Evolutionary conservation across 2,113 vertebrate species (phyloP), one percentile per base, ranked within the genome.

Genomic region (Megalops atlanticus): DNA sequence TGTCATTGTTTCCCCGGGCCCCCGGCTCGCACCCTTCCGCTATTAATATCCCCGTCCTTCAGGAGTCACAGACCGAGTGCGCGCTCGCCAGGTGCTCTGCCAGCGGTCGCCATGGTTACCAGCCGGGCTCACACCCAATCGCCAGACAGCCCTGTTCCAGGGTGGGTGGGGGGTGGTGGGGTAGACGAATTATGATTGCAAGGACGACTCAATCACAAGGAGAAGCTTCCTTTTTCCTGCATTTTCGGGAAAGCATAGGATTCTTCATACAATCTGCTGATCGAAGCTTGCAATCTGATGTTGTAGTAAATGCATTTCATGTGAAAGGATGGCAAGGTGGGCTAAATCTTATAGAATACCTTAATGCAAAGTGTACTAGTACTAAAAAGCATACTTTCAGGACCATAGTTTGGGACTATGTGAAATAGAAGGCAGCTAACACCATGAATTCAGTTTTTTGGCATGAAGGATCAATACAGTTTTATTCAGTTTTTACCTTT

Each of bases 41-140:
- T 64, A 64, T 64, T 64, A 64, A 64, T 64, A 64, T 58, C 52
- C 2, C 58, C 27, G 58, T 64, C 58, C 58, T 64, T 64, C 58
- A 64, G 58, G 58, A 27, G 58, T 64, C 58, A 64, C 8, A n/a
- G 18, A 52, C 12, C n/a, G 58, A 64, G 58, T 2, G 58, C n/a
- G 24, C 58, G 58, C 31, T 31, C 58, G 58, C 58, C 58, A 64
- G 58, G 58, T 64, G 58, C 58, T 64, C 52, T 4, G 8, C 52
- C 21, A 24, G 15, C n/a, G 58, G 58, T 64, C 58, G 8, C 58
- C 58, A 64, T 64, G 58, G 58, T 64, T 64, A 64, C 52, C 21
- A 24, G 21, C 21, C n/a, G 52, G 21, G 52, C 24, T 58, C 52
- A 58, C 58, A 8, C 58, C 58, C 58, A 64, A 31, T 27, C 54